Evolutionary conservation across 2,888 invertebrate genomes (phyloP).

Genomic region (Limnephilus rhombicus): DNA sequence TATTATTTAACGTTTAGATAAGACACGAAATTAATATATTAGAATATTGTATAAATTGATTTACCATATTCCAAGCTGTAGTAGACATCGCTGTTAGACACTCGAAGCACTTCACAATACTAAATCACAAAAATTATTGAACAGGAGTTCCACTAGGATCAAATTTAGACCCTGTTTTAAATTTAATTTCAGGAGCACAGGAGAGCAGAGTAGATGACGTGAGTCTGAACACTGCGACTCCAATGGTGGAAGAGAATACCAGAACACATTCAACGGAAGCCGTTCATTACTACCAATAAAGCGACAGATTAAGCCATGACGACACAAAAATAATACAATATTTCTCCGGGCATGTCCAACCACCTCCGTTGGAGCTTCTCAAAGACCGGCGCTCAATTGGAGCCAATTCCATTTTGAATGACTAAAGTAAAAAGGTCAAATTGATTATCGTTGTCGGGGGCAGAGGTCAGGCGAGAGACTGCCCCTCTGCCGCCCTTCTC

Average conservation of each 20-base stretch:
- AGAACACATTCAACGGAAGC: slow-evolving; percentile 46
- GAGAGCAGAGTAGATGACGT: neutral
- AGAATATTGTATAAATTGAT: neutral
- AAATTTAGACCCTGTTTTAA: neutral
- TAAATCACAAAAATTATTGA: neutral
- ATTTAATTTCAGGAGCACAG: neutral
- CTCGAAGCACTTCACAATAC: neutral
- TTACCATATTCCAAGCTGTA: neutral
- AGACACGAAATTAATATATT: neutral
- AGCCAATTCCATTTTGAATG: slow-evolving; percentile 64
- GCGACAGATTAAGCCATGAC: slow-evolving; percentile 46
- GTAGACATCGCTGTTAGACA: neutral
- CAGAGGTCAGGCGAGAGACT: slow-evolving; percentile 63
- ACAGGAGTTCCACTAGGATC: neutral
- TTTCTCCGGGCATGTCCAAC: slow-evolving; percentile 9
- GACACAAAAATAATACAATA: neutral
- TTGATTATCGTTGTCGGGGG: slow-evolving; percentile 64
- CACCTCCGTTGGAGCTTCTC: slow-evolving; percentile 38
- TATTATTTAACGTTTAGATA: neutral
- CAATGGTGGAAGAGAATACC: neutral
- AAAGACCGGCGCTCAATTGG: slow-evolving; percentile 60
- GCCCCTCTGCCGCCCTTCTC: slow-evolving; percentile 23
- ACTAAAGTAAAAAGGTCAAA: slow-evolving; percentile 66
- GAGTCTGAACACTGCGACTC: neutral
- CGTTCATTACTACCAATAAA: slow-evolving; percentile 50